Conservation (phyloP, 2,113 vertebrate genomes). For the Pavo muticus region DNA sequence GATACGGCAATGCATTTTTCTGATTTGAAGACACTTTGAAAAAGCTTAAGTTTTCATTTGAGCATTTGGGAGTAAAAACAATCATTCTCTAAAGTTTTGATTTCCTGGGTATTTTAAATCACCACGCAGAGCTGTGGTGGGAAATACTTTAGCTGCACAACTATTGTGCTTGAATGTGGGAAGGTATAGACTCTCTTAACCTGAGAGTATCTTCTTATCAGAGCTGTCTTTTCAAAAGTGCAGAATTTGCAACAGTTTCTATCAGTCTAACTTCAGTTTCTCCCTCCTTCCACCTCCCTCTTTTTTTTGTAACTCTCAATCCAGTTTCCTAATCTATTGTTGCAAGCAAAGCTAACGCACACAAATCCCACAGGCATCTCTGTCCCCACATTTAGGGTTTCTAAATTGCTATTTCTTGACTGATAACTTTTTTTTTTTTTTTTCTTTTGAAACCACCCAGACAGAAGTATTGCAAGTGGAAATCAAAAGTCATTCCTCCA, state of each 20-base stretch:
- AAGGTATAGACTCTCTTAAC: not conserved
- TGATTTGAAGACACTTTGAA: not conserved
- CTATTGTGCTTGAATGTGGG: not conserved
- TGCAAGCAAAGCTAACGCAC: not conserved
- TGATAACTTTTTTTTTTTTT: not conserved
- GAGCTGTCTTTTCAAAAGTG: not conserved
- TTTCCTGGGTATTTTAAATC: not conserved
- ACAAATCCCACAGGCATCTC: not conserved
- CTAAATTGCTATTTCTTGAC: not conserved
- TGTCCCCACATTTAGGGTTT: not conserved
- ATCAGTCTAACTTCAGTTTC: not conserved
- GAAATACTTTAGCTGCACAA: not conserved
- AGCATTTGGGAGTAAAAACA: not conserved
- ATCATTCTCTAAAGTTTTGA: not conserved
- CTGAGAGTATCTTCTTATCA: not conserved
- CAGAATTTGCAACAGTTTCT: not conserved
- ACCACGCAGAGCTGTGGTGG: not conserved
- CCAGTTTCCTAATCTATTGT: conserved; percentile 5
- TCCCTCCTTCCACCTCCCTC: not conserved
- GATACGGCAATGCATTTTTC: not conserved
- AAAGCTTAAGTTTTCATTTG: not conserved
- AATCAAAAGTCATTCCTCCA: conserved; percentile 24
- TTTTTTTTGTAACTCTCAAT: not conserved
- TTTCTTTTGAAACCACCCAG: not conserved
- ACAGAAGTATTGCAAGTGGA: not conserved